These are phyloP conservation scores for Fragum sueziense DNA, from an alignment of 2,888 invertebrate species.

Conservation along the genomic window DNA sequence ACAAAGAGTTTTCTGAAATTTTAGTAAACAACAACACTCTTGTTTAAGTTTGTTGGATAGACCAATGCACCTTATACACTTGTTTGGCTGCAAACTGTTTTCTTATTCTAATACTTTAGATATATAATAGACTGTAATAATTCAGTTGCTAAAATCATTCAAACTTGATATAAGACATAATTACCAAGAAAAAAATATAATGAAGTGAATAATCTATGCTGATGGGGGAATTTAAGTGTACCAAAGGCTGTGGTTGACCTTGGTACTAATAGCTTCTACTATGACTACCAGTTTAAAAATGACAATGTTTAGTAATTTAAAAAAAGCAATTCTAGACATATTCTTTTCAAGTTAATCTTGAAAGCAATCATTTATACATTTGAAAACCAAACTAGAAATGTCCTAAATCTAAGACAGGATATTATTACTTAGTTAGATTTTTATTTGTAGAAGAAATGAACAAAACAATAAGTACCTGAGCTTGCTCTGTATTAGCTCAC, in stretches of 20 bases:
- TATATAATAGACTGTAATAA: background rate
- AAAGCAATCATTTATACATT: background rate
- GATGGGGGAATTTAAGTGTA: too few species aligned
- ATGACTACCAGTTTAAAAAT: background rate
- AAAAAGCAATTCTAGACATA: too few species aligned
- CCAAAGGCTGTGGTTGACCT: background rate
- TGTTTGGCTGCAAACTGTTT: background rate
- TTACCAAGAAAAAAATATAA: background rate
- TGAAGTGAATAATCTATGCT: background rate
- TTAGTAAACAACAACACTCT: background rate
- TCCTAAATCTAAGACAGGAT: background rate
- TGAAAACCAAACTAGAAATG: background rate
- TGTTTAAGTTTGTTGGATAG: background rate
- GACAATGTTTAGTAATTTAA: background rate
- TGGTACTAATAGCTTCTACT: background rate
- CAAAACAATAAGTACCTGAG: background rate
- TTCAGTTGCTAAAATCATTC: too few species aligned
- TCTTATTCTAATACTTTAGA: background rate
- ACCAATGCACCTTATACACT: background rate
- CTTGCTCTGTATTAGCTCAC: slow-evolving; percentile 27
- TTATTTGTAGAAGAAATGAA: background rate
- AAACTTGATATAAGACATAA: background rate
- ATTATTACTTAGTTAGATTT: background rate
- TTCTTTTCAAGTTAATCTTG: background rate
- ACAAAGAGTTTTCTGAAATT: background rate